Conservation (phyloP, 1,140 invertebrate species). For the Neomicropteryx cornuta region DNA sequence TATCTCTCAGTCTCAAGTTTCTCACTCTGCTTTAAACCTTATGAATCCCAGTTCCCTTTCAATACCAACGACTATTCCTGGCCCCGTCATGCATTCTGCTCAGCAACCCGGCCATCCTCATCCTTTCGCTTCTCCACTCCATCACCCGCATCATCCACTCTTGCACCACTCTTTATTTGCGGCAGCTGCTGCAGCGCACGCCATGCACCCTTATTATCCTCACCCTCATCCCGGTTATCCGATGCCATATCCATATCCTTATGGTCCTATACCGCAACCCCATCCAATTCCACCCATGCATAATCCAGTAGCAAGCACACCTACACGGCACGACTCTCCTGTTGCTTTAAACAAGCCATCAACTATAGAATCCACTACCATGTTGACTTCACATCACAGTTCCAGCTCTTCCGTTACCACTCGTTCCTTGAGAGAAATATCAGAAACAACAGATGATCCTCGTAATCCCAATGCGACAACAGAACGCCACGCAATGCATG, state of each 20-base stretch:
- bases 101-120: slow-evolving; percentile 53
- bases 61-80: slow-evolving; percentile 53
- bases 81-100: slow-evolving; percentile 56
- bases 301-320: slow-evolving; percentile 39
- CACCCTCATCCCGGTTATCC: slow-evolving; percentile 57
- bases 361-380: slow-evolving; percentile 53
- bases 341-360: slow-evolving; percentile 28
- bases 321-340: slow-evolving; percentile 31
- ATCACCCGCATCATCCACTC: slow-evolving; percentile 51
- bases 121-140: slow-evolving; percentile 42
- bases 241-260: slow-evolving; percentile 55
- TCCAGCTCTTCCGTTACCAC: slow-evolving; percentile 49
- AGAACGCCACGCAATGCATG: slow-evolving; percentile 45
- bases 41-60: slow-evolving; percentile 49
- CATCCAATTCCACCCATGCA: slow-evolving; percentile 60
- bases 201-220: slow-evolving; percentile 56
- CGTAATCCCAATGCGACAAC: slow-evolving; percentile 33
- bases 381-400: slow-evolving; percentile 55
- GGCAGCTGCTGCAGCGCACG: slow-evolving; percentile 41
- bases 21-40: slow-evolving; percentile 46
- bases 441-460: slow-evolving; percentile 38
- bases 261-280: slow-evolving; percentile 56
- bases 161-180: slow-evolving; percentile 55
- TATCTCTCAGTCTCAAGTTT: slow-evolving; percentile 34
- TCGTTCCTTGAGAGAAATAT: slow-evolving; percentile 44